phyloP scores from a whole-genome alignment of 2,888 invertebrate genomes.

The Thereva unica region DNA sequence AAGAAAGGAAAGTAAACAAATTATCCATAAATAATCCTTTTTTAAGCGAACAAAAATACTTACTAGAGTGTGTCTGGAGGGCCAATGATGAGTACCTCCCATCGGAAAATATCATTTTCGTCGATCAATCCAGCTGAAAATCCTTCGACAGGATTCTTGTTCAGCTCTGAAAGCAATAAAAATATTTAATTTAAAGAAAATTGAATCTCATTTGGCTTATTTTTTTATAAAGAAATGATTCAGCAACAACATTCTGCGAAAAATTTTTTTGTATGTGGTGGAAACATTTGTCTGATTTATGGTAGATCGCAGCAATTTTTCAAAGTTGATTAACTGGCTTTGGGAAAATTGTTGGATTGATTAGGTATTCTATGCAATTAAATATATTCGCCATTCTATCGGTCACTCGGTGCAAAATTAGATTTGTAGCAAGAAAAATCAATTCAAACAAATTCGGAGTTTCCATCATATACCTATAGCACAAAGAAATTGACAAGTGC shows the following conservation, averaged over 20 bases:
- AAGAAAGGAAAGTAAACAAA: too few relatives aligned
- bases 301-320: neutral
- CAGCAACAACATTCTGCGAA: too few relatives aligned
- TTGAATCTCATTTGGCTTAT: neutral
- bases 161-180: conserved; percentile 78
- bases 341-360: too few relatives aligned
- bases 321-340: neutral
- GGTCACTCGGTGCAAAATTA: neutral
- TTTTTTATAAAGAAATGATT: too few relatives aligned
- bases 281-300: too few relatives aligned
- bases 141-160: conserved; percentile 99
- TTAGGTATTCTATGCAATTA: too few relatives aligned
- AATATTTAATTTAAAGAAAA: neutral
- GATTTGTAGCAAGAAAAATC: conserved; percentile 1
- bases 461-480: too few relatives aligned
- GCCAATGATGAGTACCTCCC: conserved; percentile 99
- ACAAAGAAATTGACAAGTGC: conserved; percentile 32
- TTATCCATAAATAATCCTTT: too few relatives aligned
- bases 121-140: conserved; percentile 99
- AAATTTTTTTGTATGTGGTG: too few relatives aligned
- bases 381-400: too few relatives aligned
- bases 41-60: conserved; percentile 61
- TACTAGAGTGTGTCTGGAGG: conserved; percentile 99
- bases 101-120: conserved; percentile 99
- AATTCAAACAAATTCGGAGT: neutral